Conservation (phyloP, 2,888 invertebrate genomes). For the Folsomia candida region DNA sequence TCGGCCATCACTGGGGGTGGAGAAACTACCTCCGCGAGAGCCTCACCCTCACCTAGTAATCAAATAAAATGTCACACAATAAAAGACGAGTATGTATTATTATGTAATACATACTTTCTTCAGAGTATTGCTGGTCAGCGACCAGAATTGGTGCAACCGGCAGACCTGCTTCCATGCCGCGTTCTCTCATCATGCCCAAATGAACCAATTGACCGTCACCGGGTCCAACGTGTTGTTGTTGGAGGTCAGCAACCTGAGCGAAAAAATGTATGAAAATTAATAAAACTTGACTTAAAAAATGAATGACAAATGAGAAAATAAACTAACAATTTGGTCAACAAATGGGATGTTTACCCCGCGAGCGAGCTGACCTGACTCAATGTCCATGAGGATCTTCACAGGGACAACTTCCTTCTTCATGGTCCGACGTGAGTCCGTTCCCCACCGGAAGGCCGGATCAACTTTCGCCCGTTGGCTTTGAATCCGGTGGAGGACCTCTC, state of each 20-base stretch:
- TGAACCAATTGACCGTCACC: not conserved
- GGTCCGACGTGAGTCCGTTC: not conserved
- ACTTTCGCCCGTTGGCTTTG: not conserved
- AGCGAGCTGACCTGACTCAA: not conserved
- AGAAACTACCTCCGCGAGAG: no score
- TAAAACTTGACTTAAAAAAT: no score
- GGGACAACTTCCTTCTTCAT: not conserved
- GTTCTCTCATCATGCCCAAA: not conserved
- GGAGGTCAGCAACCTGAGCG: not conserved
- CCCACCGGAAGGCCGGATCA: not conserved
- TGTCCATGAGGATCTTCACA: not conserved
- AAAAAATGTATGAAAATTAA: no score
- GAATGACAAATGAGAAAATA: no score
- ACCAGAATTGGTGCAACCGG: not conserved
- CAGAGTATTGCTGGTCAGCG: no score
- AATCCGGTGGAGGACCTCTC: not conserved
- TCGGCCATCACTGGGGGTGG: no score
- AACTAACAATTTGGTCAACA: no score
- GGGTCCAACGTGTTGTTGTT: not conserved
- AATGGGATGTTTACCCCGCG: not conserved
- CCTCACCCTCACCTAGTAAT: no score
- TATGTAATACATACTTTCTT: no score
- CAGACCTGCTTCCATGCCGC: not conserved
- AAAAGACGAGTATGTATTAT: no score
- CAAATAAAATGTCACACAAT: no score